A percentile compares a stretch with the other conserved stretches of the same genome.
These are phyloP conservation scores for Drosophila athabasca DNA, from an alignment of 1,140 invertebrate species.

Conservation along the genomic window DNA sequence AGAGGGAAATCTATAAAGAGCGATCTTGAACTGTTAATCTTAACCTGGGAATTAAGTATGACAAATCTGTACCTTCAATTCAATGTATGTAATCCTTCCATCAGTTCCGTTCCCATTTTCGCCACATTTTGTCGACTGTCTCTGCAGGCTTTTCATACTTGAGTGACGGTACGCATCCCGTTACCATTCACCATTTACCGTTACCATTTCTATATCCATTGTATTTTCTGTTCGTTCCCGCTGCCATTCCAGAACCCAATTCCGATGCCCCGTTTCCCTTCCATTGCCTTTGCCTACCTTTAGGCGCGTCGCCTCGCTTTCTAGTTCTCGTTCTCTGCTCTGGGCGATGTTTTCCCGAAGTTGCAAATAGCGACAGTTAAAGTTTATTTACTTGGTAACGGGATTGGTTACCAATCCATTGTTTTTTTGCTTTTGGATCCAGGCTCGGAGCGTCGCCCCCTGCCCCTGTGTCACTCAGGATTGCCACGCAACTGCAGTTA, in stretches of 20 bases:
- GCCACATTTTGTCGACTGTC: constrained; percentile 36
- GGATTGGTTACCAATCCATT: constrained; percentile 29
- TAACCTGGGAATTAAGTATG: too few species aligned
- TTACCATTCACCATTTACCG: too few species aligned
- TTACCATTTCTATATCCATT: too few species aligned
- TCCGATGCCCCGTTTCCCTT: constrained; percentile 30
- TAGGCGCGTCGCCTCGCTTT: too few species aligned
- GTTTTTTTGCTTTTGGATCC: too few species aligned
- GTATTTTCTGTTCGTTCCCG: too few species aligned
- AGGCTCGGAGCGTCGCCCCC: background rate
- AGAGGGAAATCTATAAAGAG: too few species aligned
- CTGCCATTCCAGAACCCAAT: background rate
- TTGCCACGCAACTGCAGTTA: constrained; percentile 71
- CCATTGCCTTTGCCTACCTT: background rate
- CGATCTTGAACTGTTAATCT: too few species aligned
- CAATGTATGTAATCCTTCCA: too few species aligned
- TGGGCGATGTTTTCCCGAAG: background rate
- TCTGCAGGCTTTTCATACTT: background rate
- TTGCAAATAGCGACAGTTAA: constrained; percentile 73
- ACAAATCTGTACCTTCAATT: too few species aligned
- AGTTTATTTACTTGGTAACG: constrained; percentile 80
- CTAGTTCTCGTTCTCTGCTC: too few species aligned
- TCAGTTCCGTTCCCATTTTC: background rate
- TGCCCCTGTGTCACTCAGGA: constrained; percentile 4
- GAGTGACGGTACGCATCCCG: constrained; percentile 44